A percentile compares a stretch with the other conserved stretches of the same genome.
Conservation (phyloP, 2,113 vertebrate species). For the Thalassoma bifasciatum region DNA sequence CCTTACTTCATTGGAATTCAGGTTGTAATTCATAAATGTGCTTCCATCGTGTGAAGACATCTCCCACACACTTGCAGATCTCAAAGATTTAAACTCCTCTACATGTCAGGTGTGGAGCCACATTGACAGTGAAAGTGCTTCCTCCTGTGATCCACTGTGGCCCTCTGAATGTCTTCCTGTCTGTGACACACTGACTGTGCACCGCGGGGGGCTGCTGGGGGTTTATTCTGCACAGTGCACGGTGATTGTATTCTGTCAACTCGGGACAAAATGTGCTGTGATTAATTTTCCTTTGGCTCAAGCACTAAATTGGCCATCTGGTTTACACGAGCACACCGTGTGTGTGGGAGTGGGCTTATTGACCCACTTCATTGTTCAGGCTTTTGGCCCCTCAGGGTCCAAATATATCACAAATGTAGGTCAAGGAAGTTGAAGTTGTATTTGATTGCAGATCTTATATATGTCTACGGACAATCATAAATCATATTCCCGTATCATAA, state of each 20-base stretch:
- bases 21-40: too few relatives aligned
- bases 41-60: too few relatives aligned
- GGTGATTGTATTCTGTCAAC: constrained; percentile 48
- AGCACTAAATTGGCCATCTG: constrained; percentile 73
- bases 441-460: background rate
- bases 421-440: constrained; percentile 55
- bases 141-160: background rate
- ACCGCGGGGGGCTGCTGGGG: constrained; percentile 26
- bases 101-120: background rate
- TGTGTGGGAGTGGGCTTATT: constrained; percentile 59
- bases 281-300: constrained; percentile 59
- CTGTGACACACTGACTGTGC: constrained; percentile 29
- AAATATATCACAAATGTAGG: constrained; percentile 53
- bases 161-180: constrained; percentile 6
- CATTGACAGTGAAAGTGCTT: background rate
- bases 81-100: background rate
- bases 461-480: background rate
- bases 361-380: constrained; percentile 58
- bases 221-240: constrained; percentile 30
- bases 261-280: constrained; percentile 52
- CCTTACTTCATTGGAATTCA: too few relatives aligned
- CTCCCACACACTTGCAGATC: background rate
- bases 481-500: too few relatives aligned
- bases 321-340: constrained; percentile 28
- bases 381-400: constrained; percentile 40